Evolutionary conservation across 2,113 vertebrate genomes (phyloP).

Genomic region (Atlantisia rogersi): DNA sequence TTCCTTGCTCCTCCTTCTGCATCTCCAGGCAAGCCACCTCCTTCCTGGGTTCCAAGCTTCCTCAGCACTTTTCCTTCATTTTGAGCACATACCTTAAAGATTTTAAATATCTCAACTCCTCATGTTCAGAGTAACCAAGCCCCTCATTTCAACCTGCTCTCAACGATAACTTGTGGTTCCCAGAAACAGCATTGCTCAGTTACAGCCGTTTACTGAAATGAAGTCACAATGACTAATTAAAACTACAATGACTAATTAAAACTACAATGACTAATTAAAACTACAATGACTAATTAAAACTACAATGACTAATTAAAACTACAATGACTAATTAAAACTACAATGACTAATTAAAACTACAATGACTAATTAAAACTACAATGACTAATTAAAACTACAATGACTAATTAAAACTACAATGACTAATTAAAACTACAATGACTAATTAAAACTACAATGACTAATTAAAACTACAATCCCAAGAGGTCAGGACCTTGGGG

Average conservation of each 20-base stretch:
- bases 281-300: background rate
- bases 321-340: background rate
- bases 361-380: background rate
- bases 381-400: background rate
- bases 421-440: background rate
- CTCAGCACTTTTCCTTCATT: fast-evolving
- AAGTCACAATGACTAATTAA: background rate
- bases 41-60: background rate
- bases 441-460: background rate
- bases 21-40: background rate
- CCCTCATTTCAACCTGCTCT: background rate
- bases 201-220: background rate
- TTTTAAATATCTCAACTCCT: background rate
- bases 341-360: background rate
- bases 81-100: too few relatives aligned
- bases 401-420: background rate
- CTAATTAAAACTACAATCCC: background rate
- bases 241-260: too few relatives aligned
- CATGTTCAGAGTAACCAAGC: too few relatives aligned
- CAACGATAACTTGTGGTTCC: background rate
- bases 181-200: background rate
- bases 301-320: background rate
- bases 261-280: background rate
- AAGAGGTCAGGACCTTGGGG: background rate
- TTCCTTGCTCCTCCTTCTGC: background rate